Percentiles rank a stretch among this genome's conserved stretches.
Conservation (phyloP, 35 echinoderm and acorn worm genomes). For the Heliocidaris erythrogramma region DNA sequence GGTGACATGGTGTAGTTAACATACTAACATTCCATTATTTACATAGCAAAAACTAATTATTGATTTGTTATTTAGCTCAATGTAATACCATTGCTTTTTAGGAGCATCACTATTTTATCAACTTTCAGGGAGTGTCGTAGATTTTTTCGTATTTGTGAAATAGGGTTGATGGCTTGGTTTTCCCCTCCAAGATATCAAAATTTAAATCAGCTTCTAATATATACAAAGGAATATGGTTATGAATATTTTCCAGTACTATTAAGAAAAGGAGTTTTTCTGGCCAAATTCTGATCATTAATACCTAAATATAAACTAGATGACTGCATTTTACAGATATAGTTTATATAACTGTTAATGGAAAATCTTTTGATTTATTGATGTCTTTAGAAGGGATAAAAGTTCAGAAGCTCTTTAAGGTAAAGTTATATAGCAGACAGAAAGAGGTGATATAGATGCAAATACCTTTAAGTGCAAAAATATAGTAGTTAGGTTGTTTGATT, state of each 20-base stretch:
- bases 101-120: neutral
- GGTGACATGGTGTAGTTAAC: neutral
- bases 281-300: too few relatives aligned
- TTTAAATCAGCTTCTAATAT: too few relatives aligned
- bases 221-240: too few relatives aligned
- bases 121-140: neutral
- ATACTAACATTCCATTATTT: slow-evolving; percentile 13
- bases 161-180: too few relatives aligned
- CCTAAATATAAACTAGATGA: too few relatives aligned
- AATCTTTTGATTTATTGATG: neutral
- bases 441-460: neutral
- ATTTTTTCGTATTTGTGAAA: too few relatives aligned
- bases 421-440: neutral
- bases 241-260: too few relatives aligned
- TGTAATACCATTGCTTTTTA: neutral
- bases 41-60: neutral
- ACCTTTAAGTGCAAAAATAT: neutral
- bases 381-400: neutral
- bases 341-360: too few relatives aligned
- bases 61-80: neutral
- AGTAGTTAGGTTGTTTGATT: neutral
- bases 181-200: too few relatives aligned
- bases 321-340: too few relatives aligned
- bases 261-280: too few relatives aligned
- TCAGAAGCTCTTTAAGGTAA: neutral